These are phyloP conservation scores for Terrapene triunguis DNA, from an alignment of 2,113 vertebrate species.

Conservation along the genomic window DNA sequence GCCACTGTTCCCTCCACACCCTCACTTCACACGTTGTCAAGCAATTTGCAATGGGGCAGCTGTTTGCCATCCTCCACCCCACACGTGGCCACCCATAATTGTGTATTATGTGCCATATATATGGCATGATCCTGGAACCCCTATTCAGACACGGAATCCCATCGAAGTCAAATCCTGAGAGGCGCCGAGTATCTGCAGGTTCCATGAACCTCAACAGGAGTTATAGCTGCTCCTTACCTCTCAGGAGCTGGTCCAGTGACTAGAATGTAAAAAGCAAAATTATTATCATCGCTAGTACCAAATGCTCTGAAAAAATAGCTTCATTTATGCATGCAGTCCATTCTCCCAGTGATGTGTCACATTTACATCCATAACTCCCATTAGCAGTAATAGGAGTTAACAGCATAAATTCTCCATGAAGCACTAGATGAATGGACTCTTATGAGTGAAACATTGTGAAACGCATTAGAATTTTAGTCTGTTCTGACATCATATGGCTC, in stretches of 20 bases:
- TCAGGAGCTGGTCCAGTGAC: background rate
- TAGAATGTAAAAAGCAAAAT: background rate
- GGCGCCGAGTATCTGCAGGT: background rate
- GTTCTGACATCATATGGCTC: background rate
- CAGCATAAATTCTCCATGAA: background rate
- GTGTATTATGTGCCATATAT: background rate
- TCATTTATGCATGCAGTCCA: background rate
- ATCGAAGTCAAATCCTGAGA: background rate
- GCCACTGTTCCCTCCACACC: background rate
- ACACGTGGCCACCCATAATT: background rate
- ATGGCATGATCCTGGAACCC: background rate
- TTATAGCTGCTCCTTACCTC: background rate
- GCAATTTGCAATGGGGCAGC: background rate
- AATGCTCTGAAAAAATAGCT: background rate
- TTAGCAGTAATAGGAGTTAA: background rate
- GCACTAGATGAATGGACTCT: background rate
- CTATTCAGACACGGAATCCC: background rate
- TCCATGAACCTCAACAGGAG: background rate
- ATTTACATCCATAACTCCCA: background rate
- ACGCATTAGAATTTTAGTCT: background rate
- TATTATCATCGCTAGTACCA: background rate
- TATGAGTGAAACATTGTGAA: background rate
- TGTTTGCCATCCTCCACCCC: background rate
- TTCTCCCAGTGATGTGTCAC: slow-evolving; percentile 16
- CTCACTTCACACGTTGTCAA: background rate